Evolutionary conservation across 1,140 invertebrate species (phyloP).

Genomic region (Wasmannia auropunctata): DNA sequence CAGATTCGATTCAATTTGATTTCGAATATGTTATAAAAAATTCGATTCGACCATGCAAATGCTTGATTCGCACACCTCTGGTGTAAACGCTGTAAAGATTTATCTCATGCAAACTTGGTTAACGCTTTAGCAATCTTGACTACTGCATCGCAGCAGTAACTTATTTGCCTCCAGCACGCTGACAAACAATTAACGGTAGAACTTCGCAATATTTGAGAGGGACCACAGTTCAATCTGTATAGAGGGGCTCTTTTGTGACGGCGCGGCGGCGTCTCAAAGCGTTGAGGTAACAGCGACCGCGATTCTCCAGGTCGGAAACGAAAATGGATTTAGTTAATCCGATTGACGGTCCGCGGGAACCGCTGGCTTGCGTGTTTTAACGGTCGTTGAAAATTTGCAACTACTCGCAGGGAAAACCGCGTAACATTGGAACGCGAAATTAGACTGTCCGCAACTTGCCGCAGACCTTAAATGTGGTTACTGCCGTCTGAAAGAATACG

Average conservation of each 20-base stretch:
- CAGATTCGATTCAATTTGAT: too few species aligned
- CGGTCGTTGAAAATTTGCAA: slow-evolving; percentile 45
- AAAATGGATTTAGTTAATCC: slow-evolving; percentile 59
- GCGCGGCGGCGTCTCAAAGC: slow-evolving; percentile 32
- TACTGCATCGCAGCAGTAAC: not conserved
- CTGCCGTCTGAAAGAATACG: not conserved
- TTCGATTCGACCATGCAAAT: too few species aligned
- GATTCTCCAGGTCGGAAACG: slow-evolving; percentile 36
- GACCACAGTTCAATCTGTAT: slow-evolving; percentile 2
- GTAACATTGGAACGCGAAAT: slow-evolving; percentile 33
- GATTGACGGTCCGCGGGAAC: slow-evolving; percentile 42
- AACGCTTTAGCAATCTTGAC: not conserved
- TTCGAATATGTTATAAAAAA: too few species aligned
- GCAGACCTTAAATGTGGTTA: not conserved
- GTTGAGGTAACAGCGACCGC: slow-evolving; percentile 18
- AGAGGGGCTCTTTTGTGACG: slow-evolving; percentile 15
- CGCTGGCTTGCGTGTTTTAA: slow-evolving; percentile 51
- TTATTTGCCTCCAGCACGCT: not conserved
- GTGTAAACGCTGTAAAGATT: not conserved
- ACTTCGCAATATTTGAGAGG: slow-evolving; percentile 41
- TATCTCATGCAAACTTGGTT: not conserved
- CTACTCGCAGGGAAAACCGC: slow-evolving; percentile 36
- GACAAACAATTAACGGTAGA: slow-evolving; percentile 16
- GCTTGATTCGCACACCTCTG: too few species aligned
- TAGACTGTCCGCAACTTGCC: slow-evolving; percentile 2